Conservation (phyloP, 2,797 vertebrate genomes). For the Artibeus jamaicensis region DNA sequence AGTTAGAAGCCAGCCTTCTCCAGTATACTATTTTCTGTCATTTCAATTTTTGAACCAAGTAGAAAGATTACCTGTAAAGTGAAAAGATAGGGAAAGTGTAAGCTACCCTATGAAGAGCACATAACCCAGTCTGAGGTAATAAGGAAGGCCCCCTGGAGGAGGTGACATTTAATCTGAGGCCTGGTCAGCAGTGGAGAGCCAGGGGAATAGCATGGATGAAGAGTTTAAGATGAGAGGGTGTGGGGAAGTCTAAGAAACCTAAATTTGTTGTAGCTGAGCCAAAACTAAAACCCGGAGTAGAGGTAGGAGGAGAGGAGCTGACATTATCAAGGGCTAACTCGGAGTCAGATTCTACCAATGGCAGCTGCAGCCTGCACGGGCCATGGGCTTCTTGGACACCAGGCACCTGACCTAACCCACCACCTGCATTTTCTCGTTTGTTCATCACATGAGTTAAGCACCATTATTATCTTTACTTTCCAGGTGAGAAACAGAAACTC, state of each 20-base stretch:
- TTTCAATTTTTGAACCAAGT: neutral
- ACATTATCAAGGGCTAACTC: neutral
- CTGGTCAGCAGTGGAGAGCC: no score
- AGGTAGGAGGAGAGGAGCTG: neutral
- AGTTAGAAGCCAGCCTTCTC: neutral
- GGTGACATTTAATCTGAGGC: neutral
- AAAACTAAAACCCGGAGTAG: neutral
- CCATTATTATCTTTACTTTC: neutral
- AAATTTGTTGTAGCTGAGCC: neutral
- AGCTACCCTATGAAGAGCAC: neutral
- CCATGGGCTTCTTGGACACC: fast-evolving
- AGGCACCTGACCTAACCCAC: neutral
- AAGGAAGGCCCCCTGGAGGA: neutral
- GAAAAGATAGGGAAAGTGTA: neutral
- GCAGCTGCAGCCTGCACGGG: no score
- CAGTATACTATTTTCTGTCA: neutral
- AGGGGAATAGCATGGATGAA: neutral
- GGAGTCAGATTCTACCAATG: neutral
- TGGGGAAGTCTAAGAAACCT: neutral
- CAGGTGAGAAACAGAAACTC: neutral
- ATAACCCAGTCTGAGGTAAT: neutral
- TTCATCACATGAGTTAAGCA: neutral
- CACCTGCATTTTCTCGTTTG: fast-evolving
- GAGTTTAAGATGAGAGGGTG: neutral
- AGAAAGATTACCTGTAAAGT: neutral